Conservation (phyloP, 1,140 invertebrate genomes). For the Drosophila nebulosa region DNA sequence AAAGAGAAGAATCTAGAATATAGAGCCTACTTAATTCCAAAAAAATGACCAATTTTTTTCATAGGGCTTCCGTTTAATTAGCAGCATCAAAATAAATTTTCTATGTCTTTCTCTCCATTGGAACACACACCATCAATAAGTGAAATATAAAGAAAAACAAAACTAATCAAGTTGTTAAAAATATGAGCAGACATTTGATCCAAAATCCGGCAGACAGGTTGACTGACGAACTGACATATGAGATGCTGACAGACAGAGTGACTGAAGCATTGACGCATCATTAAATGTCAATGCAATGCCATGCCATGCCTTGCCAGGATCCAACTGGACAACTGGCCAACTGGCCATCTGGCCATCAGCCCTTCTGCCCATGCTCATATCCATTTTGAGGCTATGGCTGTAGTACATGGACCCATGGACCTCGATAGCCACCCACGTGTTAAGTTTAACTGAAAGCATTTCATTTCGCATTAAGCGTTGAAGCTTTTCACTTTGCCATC, state of each 20-base stretch:
- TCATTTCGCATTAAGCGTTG: conserved; percentile 61
- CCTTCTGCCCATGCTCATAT: background rate
- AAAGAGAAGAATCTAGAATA: too few relatives aligned
- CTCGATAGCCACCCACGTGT: conserved; percentile 42
- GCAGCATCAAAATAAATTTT: background rate
- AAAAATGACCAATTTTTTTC: background rate
- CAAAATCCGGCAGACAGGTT: background rate
- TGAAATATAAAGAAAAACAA: background rate
- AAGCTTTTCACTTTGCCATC: conserved; percentile 55
- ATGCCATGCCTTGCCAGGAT: background rate
- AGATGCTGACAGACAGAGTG: background rate
- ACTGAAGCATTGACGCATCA: conserved; percentile 22
- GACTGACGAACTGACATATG: background rate
- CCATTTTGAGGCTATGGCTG: background rate
- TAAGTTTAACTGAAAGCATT: conserved; percentile 56
- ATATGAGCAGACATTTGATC: background rate
- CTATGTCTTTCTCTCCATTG: background rate
- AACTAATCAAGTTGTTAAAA: background rate
- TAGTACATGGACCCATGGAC: too few relatives aligned
- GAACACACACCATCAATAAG: too few relatives aligned
- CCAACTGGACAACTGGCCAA: too few relatives aligned
- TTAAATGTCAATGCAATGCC: conserved; percentile 42
- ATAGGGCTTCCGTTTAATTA: background rate
- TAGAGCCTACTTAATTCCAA: too few relatives aligned
- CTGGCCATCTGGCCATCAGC: too few relatives aligned